Evolutionary conservation across 2,888 invertebrate genomes (phyloP), one percentile per base, ranked within the genome.

Genomic region (Dryococelus australis): DNA sequence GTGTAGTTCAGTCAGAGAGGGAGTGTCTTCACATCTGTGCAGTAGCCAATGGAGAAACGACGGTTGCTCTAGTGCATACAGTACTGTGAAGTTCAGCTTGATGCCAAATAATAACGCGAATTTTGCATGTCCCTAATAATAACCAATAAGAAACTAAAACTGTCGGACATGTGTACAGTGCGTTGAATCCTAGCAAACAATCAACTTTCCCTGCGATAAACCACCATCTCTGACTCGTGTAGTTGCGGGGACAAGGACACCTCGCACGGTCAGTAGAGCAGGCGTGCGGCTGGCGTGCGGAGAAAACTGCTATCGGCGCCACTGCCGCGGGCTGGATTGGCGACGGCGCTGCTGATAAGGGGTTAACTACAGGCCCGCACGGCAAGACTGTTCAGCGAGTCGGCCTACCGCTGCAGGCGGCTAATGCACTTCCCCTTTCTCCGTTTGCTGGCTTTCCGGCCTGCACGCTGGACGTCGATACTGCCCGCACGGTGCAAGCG

Each of bases 391-490:
- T 8, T 51, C 51, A 8, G 65, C 65, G 65, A 24, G 65, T 65
- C 65, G 24, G 65, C 65, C 65, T 65, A 65, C 47, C 65, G 65
- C 65, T 65, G 65, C 65, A 65, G 65, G 65, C 65, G 65, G 65
- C 65, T 65, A 65, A 65, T 65, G 65, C 65, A 65, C 65, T 65
- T n/a, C 13, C 65, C 65, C 65, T 20, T 65, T 4, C 35, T 24
- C 65, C 65, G 8, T 20, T 8, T 0, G 65, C n/a, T 65, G 10
- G 13, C 24, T n/a, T n/a, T n/a, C 65, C 65, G 8, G n/a, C 65
- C 8, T 9, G 65, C 65, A n/a, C 6, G 65, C 24, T 2, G 65
- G 24, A n/a, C 65, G 65, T 65, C 65, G n/a, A 65, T 65, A 65
- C 20, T 65, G 8, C 65, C 51, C 35, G 51, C 8, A 20, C 1